Conservation (phyloP, 2,888 invertebrate genomes). For the Noctuana brunneofusca region DNA sequence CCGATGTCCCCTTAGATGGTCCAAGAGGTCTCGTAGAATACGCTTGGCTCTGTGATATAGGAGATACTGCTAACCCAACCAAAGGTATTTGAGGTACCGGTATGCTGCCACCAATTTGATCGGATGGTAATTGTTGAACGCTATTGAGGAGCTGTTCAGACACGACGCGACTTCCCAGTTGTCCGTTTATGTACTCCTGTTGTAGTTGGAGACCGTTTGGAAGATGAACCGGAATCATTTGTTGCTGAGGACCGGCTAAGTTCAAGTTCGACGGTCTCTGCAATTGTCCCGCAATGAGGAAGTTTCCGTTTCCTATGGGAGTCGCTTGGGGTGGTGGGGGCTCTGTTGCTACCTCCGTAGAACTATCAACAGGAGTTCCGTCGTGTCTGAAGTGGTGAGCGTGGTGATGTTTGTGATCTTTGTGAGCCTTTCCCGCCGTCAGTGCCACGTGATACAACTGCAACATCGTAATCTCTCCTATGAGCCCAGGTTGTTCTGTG, state of each 20-base stretch:
- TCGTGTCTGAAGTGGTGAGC: slow-evolving; percentile 91
- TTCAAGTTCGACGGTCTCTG: slow-evolving; percentile 83
- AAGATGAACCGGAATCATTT: slow-evolving; percentile 72
- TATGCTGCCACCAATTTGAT: slow-evolving; percentile 43
- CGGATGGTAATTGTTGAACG: slow-evolving; percentile 50
- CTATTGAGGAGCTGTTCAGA: slow-evolving; percentile 81
- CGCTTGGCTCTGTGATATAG: slow-evolving; percentile 50
- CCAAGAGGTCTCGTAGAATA: slow-evolving; percentile 51
- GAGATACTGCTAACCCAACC: slow-evolving; percentile 44
- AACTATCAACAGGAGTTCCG: slow-evolving; percentile 84
- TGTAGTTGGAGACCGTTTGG: slow-evolving; percentile 78
- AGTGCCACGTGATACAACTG: slow-evolving; percentile 91
- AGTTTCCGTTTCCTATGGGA: slow-evolving; percentile 78
- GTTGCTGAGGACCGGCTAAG: slow-evolving; percentile 70
- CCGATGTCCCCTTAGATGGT: slow-evolving; percentile 62
- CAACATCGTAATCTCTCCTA: slow-evolving; percentile 91
- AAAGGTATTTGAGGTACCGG: slow-evolving; percentile 48
- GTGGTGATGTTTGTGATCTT: slow-evolving; percentile 94
- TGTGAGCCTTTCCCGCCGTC: slow-evolving; percentile 93
- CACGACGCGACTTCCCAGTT: slow-evolving; percentile 82
- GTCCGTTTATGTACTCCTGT: slow-evolving; percentile 85
- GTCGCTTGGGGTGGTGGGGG: slow-evolving; percentile 72
- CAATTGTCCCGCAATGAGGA: slow-evolving; percentile 85
- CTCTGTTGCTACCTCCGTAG: slow-evolving; percentile 83
- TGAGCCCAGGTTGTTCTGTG: slow-evolving; percentile 84